Conservation (phyloP, 2,888 invertebrate genomes). For the Scaptomyza flava region DNA sequence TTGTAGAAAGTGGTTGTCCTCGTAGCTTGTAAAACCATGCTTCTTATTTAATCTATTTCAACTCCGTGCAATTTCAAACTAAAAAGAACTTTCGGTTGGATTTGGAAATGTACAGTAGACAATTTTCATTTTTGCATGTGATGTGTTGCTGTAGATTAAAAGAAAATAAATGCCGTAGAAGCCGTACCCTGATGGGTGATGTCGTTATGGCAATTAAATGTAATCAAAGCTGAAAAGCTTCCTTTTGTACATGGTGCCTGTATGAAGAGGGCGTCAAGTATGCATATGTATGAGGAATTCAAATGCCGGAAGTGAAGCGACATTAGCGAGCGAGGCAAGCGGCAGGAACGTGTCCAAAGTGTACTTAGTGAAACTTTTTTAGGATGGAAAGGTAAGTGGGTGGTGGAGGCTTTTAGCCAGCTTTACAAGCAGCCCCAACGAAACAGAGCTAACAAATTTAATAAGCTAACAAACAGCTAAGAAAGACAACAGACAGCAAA, state of each 20-base stretch:
- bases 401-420: background rate
- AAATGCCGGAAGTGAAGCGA: constrained; percentile 1
- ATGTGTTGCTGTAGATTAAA: too few relatives aligned
- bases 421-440: constrained; percentile 6
- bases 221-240: constrained; percentile 9
- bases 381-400: background rate
- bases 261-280: background rate
- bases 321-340: too few relatives aligned
- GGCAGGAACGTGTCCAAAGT: constrained; percentile 27
- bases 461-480: constrained; percentile 53
- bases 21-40: too few relatives aligned
- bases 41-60: too few relatives aligned
- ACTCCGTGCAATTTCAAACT: too few relatives aligned
- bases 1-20: too few relatives aligned
- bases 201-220: background rate
- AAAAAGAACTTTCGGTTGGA: too few relatives aligned
- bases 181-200: background rate
- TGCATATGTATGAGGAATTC: background rate
- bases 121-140: too few relatives aligned
- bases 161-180: background rate
- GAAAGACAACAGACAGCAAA: constrained; percentile 35
- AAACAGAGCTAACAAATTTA: constrained; percentile 54
- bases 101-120: too few relatives aligned
- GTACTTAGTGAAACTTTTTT: constrained; percentile 30
- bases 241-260: background rate